phyloP scores from a whole-genome alignment of 2,888 invertebrate genomes.

The Labia minor region DNA sequence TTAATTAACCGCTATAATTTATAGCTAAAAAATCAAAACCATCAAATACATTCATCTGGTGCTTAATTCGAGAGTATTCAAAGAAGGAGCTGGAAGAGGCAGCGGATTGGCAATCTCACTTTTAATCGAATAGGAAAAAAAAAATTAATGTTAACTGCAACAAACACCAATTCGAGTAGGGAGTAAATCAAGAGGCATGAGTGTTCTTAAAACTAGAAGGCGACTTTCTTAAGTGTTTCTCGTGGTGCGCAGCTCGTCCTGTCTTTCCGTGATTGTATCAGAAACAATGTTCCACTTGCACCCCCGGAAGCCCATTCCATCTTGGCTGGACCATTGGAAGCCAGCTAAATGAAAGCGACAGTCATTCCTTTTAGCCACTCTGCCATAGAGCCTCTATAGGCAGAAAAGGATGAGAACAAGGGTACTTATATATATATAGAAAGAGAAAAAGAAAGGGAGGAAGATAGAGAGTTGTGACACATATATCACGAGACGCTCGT shows the following conservation, averaged over 20 bases:
- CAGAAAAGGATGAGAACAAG: not conserved
- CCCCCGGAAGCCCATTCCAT: slow-evolving; percentile 5
- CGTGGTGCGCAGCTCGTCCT: not conserved
- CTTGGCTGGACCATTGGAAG: not conserved
- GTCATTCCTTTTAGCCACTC: not conserved
- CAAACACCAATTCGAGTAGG: not conserved
- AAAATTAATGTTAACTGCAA: not conserved
- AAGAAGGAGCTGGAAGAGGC: not conserved
- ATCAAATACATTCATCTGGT: not conserved
- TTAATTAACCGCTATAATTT: not conserved
- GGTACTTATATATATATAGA: not conserved
- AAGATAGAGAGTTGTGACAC: too few species aligned
- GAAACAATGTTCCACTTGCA: not conserved
- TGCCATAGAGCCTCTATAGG: not conserved
- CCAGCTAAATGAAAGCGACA: too few species aligned
- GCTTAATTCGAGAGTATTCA: not conserved
- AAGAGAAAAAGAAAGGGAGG: too few species aligned
- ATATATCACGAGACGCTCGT: not conserved
- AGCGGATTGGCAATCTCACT: too few species aligned
- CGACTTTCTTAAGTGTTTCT: not conserved
- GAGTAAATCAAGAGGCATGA: slow-evolving; percentile 1
- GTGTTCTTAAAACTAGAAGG: not conserved
- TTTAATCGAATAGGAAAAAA: too few species aligned
- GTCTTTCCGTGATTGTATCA: slow-evolving; percentile 13
- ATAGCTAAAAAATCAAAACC: not conserved